Conservation (phyloP, 2,113 vertebrate species). For the Meriones unguiculatus region DNA sequence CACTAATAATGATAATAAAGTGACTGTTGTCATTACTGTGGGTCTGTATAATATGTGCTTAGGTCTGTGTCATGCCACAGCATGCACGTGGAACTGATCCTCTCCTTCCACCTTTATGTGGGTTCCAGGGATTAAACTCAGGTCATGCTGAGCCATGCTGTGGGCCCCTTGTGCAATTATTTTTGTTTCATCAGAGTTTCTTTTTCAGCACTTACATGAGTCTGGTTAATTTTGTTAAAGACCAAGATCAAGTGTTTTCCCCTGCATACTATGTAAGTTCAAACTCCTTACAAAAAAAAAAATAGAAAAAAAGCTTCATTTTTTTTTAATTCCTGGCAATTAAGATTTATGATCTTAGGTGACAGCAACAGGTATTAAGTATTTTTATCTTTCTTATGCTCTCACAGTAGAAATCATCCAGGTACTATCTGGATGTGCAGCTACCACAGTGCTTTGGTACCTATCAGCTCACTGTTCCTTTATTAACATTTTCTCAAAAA, state of each 20-base stretch:
- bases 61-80: not conserved
- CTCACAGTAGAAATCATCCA: constrained; percentile 4
- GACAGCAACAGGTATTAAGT: not conserved
- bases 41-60: not conserved
- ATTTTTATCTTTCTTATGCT: not conserved
- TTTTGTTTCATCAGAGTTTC: not conserved
- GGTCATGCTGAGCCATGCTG: not conserved
- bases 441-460: not conserved
- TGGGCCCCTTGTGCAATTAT: not conserved
- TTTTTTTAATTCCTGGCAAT: not conserved
- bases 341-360: not conserved
- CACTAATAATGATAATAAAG: not conserved
- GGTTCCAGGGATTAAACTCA: not conserved
- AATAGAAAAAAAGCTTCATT: not conserved
- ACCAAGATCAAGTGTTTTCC: not conserved
- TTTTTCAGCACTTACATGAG: not conserved
- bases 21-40: not conserved
- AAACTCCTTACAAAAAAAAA: constrained; percentile 4
- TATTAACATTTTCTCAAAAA: constrained; percentile 9
- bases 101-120: not conserved
- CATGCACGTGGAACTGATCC: no score
- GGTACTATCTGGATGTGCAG: not conserved
- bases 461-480: not conserved
- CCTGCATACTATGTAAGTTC: not conserved
- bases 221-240: not conserved